These are phyloP conservation scores for Epinephelus moara DNA, from an alignment of 2,113 vertebrate genomes.

Conservation along the genomic window DNA sequence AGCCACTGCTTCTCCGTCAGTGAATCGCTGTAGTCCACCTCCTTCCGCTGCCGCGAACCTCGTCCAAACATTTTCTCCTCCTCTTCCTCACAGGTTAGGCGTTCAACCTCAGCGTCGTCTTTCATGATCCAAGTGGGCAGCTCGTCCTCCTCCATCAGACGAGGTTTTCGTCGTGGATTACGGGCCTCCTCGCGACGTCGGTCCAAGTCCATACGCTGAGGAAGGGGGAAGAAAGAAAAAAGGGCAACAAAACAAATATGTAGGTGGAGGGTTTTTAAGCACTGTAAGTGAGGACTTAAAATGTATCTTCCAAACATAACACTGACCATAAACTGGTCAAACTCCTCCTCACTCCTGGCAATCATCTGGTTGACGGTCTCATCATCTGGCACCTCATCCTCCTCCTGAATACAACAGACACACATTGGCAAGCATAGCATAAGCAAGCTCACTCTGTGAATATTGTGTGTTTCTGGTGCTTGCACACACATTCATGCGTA, in stretches of 20 bases:
- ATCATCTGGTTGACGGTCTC: constrained; percentile 99
- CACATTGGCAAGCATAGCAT: constrained; percentile 62
- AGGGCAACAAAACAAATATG: not conserved
- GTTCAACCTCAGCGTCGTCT: constrained; percentile 97
- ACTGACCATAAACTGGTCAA: constrained; percentile 89
- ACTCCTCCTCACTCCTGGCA: constrained; percentile 95
- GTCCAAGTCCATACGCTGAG: constrained; percentile 96
- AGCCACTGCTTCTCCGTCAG: constrained; percentile 99
- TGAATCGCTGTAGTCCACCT: constrained; percentile 97
- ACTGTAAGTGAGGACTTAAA: not conserved
- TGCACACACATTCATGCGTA: constrained; percentile 71
- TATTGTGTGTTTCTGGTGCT: constrained; percentile 66
- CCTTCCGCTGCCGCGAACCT: constrained; percentile 94
- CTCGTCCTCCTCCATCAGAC: constrained; percentile 97
- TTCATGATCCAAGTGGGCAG: constrained; percentile 98
- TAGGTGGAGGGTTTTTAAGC: not conserved
- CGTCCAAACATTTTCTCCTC: constrained; percentile 98
- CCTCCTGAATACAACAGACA: constrained; percentile 87
- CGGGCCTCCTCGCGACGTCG: constrained; percentile 95
- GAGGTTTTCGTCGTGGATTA: constrained; percentile 95
- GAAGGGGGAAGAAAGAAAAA: not conserved
- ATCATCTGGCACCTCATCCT: constrained; percentile 96
- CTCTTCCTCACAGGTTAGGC: constrained; percentile 96
- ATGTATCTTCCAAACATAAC: not conserved
- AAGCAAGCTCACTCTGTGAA: constrained; percentile 32